Base-by-base conservation (phyloP, 2,113 vertebrate genomes). In the Anoura caudifer region DNA sequence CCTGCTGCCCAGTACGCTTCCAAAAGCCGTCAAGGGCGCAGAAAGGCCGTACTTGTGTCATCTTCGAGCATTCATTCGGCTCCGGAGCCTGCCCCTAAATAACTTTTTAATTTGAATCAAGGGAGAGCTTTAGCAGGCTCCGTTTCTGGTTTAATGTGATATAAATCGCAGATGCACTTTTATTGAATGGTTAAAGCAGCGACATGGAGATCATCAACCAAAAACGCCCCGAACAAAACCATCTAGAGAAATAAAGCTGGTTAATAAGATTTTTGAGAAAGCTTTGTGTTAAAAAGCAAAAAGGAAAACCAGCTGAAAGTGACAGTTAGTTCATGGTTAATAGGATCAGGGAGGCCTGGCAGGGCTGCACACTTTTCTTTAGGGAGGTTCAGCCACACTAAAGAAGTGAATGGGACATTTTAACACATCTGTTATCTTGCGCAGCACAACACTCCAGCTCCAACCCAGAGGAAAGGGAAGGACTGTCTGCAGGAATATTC, bases 301-400 rank as follows among this genome's bases (percentile, higher is more conserved):
- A 98, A 98, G 98, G 98, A 98, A 98, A 98, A 98, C 99, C 99
- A 99, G 99, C 99, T 99, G 99, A 99, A 99, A 99, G 99, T 99
- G 99, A 99, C 99, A 99, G 99, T 99, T 99, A 99, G 99, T 99
- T 99, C 99, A 99, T 99, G 99, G 99, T 99, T 99, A 99, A 99
- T 99, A 99, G 99, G 99, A 99, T 99, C 99, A 99, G 98, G 98
- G 97, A 97, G 87, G 98, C 99, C 98, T 98, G 98, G 98, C 98
- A 97, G 97, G 98, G 98, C 99, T 99, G 99, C 99, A 99, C 99
- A 99, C 99, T 99, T 99, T 98, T 98, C 98, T 97, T 97, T 96
- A 97, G 98, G 98, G 98, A 98, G 98, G 99, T 98, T 99, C 98
- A 97, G 98, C 97, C 96, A n/a, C 98, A 96, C 97, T 97, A 98